Evolutionary conservation across 2,797 vertebrate species (phyloP).

Genomic region (Helostoma temminkii): DNA sequence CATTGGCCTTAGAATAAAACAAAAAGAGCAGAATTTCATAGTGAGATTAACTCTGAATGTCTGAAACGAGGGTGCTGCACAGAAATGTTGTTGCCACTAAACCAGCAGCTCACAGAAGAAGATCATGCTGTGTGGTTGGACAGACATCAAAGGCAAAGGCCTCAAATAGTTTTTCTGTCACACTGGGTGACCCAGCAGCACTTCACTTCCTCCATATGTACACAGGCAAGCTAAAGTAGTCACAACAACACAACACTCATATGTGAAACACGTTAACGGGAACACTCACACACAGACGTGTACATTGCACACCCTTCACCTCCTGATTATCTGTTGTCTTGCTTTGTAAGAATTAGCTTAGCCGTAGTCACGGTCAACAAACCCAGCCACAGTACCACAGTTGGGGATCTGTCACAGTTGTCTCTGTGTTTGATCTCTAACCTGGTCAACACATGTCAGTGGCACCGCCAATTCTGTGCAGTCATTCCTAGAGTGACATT

Average conservation of each 20-base stretch:
- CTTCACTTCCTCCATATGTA: constrained; percentile 61
- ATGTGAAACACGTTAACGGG: background rate
- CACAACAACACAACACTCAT: constrained; percentile 9
- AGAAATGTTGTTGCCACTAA: constrained; percentile 40
- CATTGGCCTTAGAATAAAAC: constrained; percentile 4
- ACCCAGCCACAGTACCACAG: constrained; percentile 11
- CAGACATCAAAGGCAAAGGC: constrained; percentile 68
- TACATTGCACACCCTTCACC: background rate
- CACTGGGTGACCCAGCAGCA: constrained; percentile 66
- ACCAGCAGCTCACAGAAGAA: constrained; percentile 46
- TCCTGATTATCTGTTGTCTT: background rate
- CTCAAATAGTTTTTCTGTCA: constrained; percentile 67
- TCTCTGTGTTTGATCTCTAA: constrained; percentile 62
- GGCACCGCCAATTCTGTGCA: constrained; percentile 1
- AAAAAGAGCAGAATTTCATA: background rate
- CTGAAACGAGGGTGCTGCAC: constrained; percentile 31
- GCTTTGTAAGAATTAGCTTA: constrained; percentile 14
- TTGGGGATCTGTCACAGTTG: constrained; percentile 50
- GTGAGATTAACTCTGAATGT: background rate
- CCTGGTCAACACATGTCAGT: constrained; percentile 21
- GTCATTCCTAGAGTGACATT: constrained; percentile 23
- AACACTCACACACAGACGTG: background rate
- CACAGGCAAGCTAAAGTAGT: constrained; percentile 41
- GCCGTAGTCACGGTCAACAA: background rate
- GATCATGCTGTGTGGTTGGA: constrained; percentile 62